Conservation (phyloP, 2,113 vertebrate genomes). For the Paradisaea rubra region DNA sequence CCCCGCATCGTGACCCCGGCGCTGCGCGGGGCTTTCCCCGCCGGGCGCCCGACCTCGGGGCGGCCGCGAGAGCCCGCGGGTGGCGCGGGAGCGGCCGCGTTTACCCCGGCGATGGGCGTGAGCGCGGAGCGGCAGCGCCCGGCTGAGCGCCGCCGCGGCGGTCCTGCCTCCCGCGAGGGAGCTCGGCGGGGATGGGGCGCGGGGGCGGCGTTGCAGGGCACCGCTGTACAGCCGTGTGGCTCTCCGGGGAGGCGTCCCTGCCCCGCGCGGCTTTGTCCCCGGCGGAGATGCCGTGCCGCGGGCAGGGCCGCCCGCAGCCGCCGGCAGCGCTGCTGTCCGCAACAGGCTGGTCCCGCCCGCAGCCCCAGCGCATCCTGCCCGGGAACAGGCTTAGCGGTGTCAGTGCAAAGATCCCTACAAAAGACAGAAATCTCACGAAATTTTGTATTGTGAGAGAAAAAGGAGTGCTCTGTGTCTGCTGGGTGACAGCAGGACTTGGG, state of each 20-base stretch:
- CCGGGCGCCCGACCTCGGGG: neutral
- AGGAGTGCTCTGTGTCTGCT: no score
- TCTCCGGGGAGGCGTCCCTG: neutral
- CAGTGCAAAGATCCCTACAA: accelerated
- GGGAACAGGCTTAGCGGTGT: accelerated
- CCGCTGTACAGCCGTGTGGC: accelerated
- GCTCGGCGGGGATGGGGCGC: neutral
- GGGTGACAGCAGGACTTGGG: neutral
- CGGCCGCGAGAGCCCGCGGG: neutral
- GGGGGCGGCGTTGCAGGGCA: accelerated
- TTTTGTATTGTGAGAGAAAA: accelerated
- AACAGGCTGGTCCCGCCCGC: neutral
- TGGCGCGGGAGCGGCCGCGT: neutral
- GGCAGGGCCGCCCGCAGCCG: neutral
- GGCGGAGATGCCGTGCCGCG: neutral
- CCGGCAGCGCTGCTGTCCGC: neutral
- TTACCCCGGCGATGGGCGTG: neutral
- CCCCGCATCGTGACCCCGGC: no score
- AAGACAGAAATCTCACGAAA: neutral
- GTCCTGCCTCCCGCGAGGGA: no score
- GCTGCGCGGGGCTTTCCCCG: no score
- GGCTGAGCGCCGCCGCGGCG: neutral
- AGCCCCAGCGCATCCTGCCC: accelerated
- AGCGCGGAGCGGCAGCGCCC: neutral
- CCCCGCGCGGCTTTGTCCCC: neutral